Conservation (phyloP, 2,797 vertebrate genomes). For the Carduelis carduelis region DNA sequence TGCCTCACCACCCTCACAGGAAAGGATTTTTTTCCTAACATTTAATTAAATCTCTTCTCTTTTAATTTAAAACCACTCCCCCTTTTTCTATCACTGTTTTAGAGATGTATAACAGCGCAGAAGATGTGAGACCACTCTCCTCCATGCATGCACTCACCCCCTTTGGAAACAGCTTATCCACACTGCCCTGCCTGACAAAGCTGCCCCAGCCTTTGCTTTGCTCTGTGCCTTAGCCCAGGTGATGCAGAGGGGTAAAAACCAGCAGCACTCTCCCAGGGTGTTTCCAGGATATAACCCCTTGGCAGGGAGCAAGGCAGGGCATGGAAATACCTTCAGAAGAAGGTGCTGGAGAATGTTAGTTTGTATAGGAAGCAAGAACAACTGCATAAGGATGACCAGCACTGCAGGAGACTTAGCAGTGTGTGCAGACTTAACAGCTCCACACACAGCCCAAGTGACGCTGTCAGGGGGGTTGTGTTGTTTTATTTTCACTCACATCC, state of each 20-base stretch:
- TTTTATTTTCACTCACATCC: conserved; percentile 15
- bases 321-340: not conserved
- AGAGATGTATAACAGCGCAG: not conserved
- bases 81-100: not conserved
- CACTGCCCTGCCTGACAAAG: not conserved
- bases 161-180: not conserved
- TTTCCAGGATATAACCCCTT: not conserved
- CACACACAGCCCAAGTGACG: not conserved
- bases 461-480: not conserved
- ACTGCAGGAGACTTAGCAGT: not conserved
- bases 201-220: rapidly evolving
- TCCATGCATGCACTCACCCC: rapidly evolving
- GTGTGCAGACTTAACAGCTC: not conserved
- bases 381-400: not conserved
- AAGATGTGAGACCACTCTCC: not conserved
- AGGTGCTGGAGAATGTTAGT: not conserved
- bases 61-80: not conserved
- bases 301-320: not conserved
- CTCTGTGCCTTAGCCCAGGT: not conserved
- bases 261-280: not conserved
- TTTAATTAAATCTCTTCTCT: not conserved
- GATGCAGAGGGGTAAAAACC: not conserved
- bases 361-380: not conserved
- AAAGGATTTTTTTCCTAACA: not conserved
- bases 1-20: not conserved